Conservation (phyloP, 2,797 vertebrate genomes). For the Chaetophractus vellerosus region DNA sequence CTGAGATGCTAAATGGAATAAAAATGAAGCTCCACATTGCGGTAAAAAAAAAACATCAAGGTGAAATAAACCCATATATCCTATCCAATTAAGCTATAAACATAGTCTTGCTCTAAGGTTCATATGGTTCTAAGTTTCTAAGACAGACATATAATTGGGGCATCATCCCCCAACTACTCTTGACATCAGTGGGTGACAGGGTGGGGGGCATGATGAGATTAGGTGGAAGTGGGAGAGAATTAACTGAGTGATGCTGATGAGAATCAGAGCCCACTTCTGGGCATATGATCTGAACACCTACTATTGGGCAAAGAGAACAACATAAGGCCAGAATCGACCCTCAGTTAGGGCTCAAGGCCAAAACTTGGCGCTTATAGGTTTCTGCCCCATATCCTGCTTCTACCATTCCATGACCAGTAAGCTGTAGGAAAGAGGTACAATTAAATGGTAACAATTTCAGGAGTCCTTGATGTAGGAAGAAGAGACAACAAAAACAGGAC, state of each 20-base stretch:
- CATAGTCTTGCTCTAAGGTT: not conserved
- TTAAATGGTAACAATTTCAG: not conserved
- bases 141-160: not conserved
- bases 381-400: not conserved
- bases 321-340: not conserved
- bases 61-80: not conserved
- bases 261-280: not conserved
- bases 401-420: not conserved
- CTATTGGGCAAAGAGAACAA: not conserved
- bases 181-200: not conserved
- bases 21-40: not conserved
- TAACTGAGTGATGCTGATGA: not conserved
- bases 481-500: conserved; percentile 3
- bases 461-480: not conserved
- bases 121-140: not conserved
- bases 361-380: not conserved
- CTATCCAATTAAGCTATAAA: conserved; percentile 35
- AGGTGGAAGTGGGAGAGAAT: not conserved
- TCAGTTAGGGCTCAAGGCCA: not conserved
- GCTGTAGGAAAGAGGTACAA: too few species aligned
- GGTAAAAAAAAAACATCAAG: conserved; percentile 22
- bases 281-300: not conserved
- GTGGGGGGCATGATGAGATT: not conserved
- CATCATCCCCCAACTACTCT: not conserved
- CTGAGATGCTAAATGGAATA: not conserved